Evolutionary conservation across 1,140 invertebrate genomes (phyloP).

Genomic region (Popillia japonica): DNA sequence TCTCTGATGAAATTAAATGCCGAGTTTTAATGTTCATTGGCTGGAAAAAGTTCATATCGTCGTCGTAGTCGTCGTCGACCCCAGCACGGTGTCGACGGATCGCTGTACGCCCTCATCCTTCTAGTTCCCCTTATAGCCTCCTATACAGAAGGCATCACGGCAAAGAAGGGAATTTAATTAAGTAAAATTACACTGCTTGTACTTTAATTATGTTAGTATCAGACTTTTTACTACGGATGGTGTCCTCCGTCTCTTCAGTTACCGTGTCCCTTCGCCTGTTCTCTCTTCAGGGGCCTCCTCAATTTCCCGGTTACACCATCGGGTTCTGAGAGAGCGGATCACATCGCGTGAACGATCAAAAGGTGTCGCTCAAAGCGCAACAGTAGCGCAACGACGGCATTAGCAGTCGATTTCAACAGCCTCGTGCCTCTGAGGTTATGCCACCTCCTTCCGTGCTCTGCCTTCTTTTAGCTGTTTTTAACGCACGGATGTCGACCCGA

Average conservation of each 20-base stretch:
- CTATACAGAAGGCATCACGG: conserved; percentile 36
- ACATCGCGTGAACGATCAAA: conserved; percentile 57
- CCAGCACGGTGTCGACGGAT: conserved; percentile 16
- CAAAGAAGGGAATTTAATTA: conserved; percentile 66
- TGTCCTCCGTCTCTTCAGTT: conserved; percentile 21
- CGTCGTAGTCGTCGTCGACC: conserved; percentile 46
- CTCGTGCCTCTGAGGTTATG: conserved; percentile 24
- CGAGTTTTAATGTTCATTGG: conserved; percentile 63
- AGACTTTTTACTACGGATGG: conserved; percentile 59
- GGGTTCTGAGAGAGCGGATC: conserved; percentile 44
- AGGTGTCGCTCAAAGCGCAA: conserved; percentile 53
- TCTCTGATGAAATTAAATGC: conserved; percentile 64
- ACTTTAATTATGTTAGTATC: conserved; percentile 66
- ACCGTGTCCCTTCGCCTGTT: conserved; percentile 41
- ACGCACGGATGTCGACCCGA: conserved; percentile 20
- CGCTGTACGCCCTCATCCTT: conserved; percentile 43
- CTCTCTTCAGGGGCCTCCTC: background rate
- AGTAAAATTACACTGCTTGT: conserved; percentile 66
- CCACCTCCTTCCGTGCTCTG: background rate
- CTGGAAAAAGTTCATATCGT: conserved; percentile 63
- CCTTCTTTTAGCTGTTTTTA: conserved; percentile 32
- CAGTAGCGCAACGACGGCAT: conserved; percentile 28
- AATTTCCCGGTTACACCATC: conserved; percentile 49
- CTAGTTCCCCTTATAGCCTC: conserved; percentile 50
- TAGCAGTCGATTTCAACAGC: conserved; percentile 28